Conservation (phyloP, 2,113 vertebrate genomes). For the Cottus gobio region DNA sequence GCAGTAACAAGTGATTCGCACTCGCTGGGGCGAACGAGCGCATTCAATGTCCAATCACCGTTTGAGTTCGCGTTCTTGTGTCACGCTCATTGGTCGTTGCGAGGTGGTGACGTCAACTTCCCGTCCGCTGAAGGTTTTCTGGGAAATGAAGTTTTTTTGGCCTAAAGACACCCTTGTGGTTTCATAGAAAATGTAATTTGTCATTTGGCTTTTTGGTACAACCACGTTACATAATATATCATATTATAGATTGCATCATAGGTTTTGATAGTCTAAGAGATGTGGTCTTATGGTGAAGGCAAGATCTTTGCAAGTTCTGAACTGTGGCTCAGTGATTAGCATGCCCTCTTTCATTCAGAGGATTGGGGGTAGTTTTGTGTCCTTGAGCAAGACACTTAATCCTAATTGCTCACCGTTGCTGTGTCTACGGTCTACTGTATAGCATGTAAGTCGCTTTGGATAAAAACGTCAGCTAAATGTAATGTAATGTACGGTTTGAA, state of each 20-base stretch:
- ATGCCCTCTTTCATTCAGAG: no score
- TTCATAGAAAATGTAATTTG: neutral
- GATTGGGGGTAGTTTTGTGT: no score
- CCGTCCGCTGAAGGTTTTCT: neutral
- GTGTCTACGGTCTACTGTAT: no score
- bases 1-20: neutral
- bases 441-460: no score
- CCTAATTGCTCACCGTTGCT: no score
- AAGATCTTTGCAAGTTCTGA: neutral
- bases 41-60: constrained; percentile 45
- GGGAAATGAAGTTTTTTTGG: constrained; percentile 50
- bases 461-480: no score
- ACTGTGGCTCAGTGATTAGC: no score
- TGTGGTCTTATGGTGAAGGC: neutral
- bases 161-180: neutral
- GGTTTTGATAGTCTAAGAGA: neutral
- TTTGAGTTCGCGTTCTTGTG: fast-evolving
- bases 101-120: neutral
- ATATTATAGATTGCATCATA: neutral
- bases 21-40: neutral
- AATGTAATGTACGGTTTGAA: no score
- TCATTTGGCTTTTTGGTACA: neutral
- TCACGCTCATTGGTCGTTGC: constrained; percentile 29
- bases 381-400: no score
- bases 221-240: no score